Conservation (phyloP, 2,888 invertebrate species). For the Cinara cedri region DNA sequence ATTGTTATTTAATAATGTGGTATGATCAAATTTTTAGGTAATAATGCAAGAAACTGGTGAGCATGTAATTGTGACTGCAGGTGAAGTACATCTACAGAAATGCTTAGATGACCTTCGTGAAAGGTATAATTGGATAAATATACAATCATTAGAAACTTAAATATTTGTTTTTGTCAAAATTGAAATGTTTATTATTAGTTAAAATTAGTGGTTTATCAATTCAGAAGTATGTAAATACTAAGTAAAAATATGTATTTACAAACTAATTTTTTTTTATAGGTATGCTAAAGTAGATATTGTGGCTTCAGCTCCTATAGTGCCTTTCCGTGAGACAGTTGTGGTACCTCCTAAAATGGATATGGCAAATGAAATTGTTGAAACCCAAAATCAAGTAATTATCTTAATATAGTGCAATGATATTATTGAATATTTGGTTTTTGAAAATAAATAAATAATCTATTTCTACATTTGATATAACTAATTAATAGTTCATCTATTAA, state of each 20-base stretch:
- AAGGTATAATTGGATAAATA: slow-evolving; percentile 82
- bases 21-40: slow-evolving; percentile 89
- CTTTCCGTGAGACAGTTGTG: slow-evolving; percentile 92
- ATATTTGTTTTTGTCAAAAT: no score
- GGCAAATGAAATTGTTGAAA: slow-evolving; percentile 74
- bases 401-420: no score
- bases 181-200: no score
- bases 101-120: slow-evolving; percentile 89
- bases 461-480: no score
- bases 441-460: no score
- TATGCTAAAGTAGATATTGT: slow-evolving; percentile 87
- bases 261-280: slow-evolving; percentile 70
- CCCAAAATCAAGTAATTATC: slow-evolving; percentile 41
- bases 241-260: no score
- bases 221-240: no score
- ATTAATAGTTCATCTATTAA: no score
- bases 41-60: slow-evolving; percentile 93
- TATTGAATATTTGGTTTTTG: no score
- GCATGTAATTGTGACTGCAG: slow-evolving; percentile 91
- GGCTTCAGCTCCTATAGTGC: slow-evolving; percentile 94
- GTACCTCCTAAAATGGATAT: slow-evolving; percentile 79
- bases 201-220: no score
- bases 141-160: slow-evolving; percentile 72
- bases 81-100: slow-evolving; percentile 95
- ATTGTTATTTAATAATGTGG: neutral